These are phyloP conservation scores for Ischnura elegans DNA, from an alignment of 2,888 invertebrate genomes.

Conservation along the genomic window DNA sequence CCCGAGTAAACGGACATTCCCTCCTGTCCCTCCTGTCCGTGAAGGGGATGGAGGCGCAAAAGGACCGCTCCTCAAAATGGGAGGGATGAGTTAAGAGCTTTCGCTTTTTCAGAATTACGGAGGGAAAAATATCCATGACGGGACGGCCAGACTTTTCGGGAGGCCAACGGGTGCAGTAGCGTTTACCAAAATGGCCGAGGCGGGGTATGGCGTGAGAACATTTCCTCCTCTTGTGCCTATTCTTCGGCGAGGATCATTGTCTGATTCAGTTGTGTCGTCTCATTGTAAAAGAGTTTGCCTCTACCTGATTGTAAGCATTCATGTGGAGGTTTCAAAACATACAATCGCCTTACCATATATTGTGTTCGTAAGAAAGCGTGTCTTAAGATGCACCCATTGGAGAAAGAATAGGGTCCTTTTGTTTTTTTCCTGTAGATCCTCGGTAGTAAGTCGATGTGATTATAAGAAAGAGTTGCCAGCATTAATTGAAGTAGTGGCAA, in stretches of 20 bases:
- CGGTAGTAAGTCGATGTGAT: too few species aligned
- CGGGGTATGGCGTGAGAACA: slow-evolving; percentile 9
- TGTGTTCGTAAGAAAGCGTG: not conserved
- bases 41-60: not conserved
- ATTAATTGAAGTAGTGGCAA: too few species aligned
- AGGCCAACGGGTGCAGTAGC: not conserved
- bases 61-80: slow-evolving; percentile 12
- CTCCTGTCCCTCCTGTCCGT: not conserved
- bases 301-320: not conserved
- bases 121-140: slow-evolving; percentile 30
- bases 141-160: not conserved
- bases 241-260: not conserved
- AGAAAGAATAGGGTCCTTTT: not conserved
- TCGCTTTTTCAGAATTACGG: not conserved
- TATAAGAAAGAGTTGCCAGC: too few species aligned
- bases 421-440: too few species aligned
- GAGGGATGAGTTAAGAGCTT: not conserved
- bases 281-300: not conserved
- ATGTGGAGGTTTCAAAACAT: not conserved
- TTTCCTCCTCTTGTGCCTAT: not conserved
- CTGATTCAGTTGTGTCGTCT: not conserved
- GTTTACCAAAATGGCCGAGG: not conserved
- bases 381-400: not conserved
- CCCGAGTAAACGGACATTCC: not conserved
- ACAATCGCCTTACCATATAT: not conserved